These are phyloP conservation scores for Laticauda laticaudata DNA, from an alignment of 2,113 vertebrate genomes.

Conservation along the genomic window DNA sequence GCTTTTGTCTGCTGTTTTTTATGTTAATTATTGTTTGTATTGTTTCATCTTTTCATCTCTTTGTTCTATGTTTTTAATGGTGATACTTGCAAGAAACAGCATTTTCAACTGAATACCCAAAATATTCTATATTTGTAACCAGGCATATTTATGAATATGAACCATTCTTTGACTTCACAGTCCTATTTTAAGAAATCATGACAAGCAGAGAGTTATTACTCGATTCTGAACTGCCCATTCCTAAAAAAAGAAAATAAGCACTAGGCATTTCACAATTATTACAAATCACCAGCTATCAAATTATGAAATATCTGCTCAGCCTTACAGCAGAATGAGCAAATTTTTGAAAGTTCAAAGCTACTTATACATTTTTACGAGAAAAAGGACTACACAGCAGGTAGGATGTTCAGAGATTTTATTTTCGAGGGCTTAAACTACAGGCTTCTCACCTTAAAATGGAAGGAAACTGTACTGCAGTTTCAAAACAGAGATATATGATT, in stretches of 20 bases:
- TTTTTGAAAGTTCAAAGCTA: not conserved
- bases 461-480: not conserved
- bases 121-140: not conserved
- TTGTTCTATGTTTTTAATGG: constrained; percentile 19
- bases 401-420: not conserved
- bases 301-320: not conserved
- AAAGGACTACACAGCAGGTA: not conserved
- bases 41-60: constrained; percentile 47
- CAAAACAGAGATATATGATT: constrained; percentile 44
- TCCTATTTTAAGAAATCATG: constrained; percentile 11
- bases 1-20: constrained; percentile 41
- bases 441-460: not conserved
- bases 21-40: constrained; percentile 24
- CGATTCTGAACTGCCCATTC: not conserved
- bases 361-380: not conserved
- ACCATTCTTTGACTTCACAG: constrained; percentile 1
- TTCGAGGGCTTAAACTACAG: not conserved
- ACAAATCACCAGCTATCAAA: not conserved
- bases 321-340: not conserved
- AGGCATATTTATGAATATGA: constrained; percentile 16
- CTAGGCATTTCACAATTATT: not conserved
- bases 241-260: constrained; percentile 16
- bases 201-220: not conserved
- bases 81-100: constrained; percentile 26
- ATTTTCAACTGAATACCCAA: constrained; percentile 5